phyloP scores from a whole-genome alignment of 92 coral and sea anemone genomes.

The Hydrozoanthus gracilis region DNA sequence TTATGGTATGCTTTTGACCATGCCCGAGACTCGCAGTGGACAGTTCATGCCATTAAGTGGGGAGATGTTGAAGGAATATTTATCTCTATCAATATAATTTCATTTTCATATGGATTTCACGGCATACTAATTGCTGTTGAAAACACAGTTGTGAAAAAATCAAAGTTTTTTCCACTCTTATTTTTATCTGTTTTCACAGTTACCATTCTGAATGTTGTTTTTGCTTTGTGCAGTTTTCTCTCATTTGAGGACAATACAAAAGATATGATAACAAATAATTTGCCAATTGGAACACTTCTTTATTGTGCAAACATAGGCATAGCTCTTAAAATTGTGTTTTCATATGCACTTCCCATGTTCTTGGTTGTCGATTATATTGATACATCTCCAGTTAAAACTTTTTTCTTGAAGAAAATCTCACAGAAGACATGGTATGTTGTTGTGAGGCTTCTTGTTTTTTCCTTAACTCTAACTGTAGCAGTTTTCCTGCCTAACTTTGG shows the following conservation, averaged over 20 bases:
- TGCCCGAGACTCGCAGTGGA: background rate
- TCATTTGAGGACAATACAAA: background rate
- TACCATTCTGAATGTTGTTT: background rate
- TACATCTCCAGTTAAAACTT: conserved; percentile 13
- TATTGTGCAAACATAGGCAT: conserved; percentile 23
- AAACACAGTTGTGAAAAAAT: background rate
- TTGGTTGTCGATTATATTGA: conserved; percentile 22
- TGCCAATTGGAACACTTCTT: conserved; percentile 5
- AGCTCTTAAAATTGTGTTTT: conserved; percentile 25
- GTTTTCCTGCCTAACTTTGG: conserved; percentile 30
- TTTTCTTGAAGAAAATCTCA: conserved; percentile 24
- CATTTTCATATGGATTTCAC: conserved; percentile 19
- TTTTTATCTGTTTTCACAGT: background rate
- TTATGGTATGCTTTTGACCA: conserved; percentile 22
- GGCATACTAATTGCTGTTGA: conserved; percentile 3
- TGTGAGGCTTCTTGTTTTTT: background rate
- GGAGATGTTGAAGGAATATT: conserved; percentile 28
- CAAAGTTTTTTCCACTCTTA: background rate
- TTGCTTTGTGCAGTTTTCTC: conserved; percentile 16
- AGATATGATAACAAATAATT: conserved; percentile 23
- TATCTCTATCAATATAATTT: conserved; percentile 22
- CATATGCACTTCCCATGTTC: conserved; percentile 28
- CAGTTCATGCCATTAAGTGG: background rate
- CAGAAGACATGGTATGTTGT: conserved; percentile 3
- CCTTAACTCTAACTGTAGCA: background rate